Evolutionary conservation across 2,113 vertebrate species (phyloP).

Genomic region (Mormoops blainvillei): DNA sequence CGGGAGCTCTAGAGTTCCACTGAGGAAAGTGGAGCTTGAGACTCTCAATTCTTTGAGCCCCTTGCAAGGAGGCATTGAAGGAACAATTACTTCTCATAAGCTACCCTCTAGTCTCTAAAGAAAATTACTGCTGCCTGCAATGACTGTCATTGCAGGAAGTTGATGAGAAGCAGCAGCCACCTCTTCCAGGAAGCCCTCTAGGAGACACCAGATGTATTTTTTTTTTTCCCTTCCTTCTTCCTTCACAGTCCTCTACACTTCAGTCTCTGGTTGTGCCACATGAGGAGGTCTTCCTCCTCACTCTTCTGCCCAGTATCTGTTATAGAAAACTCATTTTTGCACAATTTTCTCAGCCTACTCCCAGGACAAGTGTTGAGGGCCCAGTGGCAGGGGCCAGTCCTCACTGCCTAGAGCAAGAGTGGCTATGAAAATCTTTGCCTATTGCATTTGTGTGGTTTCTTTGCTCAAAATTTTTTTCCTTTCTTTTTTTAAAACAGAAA

Average conservation of each 20-base stretch:
- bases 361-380: not conserved
- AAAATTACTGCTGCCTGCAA: not conserved
- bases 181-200: conserved; percentile 18
- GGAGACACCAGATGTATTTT: not conserved
- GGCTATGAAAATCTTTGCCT: not conserved
- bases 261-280: not conserved
- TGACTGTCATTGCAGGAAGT: not conserved
- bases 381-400: not conserved
- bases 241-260: not conserved
- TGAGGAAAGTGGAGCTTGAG: not conserved
- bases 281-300: not conserved
- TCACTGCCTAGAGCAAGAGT: not conserved
- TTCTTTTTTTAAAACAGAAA: not conserved
- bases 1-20: not conserved
- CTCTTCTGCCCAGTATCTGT: not conserved
- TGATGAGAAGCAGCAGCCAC: not conserved
- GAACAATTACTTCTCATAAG: not conserved
- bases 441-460: not conserved
- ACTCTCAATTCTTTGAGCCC: not conserved
- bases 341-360: not conserved
- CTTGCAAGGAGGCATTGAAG: not conserved
- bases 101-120: not conserved
- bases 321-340: not conserved
- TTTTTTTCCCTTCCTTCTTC: not conserved
- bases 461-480: not conserved